Percentiles rank a stretch among this genome's conserved stretches.
Evolutionary conservation across 1,140 invertebrate species (phyloP).

Genomic region (Trialeurodes vaporariorum): DNA sequence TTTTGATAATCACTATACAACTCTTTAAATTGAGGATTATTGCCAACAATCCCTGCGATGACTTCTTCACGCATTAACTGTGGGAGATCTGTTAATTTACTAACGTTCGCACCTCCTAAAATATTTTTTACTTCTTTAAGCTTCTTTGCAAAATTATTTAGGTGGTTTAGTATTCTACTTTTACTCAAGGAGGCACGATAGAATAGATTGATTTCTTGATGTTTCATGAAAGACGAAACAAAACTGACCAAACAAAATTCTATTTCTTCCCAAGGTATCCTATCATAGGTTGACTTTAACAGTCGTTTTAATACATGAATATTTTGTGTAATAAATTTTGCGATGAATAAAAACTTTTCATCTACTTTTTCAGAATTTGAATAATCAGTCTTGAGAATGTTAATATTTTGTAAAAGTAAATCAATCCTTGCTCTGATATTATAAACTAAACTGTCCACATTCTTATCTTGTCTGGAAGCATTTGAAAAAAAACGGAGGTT

Average conservation of each 20-base stretch:
- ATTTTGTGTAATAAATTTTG: conserved; percentile 7
- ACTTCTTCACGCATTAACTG: conserved; percentile 7
- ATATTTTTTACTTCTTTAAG: conserved; percentile 9
- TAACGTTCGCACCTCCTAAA: neutral
- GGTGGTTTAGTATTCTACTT: conserved; percentile 12
- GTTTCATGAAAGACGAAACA: conserved; percentile 16
- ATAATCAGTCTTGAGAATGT: conserved; percentile 4
- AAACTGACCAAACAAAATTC: conserved; percentile 22
- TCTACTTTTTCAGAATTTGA: conserved; percentile 4
- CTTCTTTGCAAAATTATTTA: conserved; percentile 15
- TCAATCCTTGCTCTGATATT: conserved; percentile 4
- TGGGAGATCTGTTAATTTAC: neutral
- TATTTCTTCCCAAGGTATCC: conserved; percentile 22
- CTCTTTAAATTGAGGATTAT: conserved; percentile 17
- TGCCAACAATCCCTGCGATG: conserved; percentile 16
- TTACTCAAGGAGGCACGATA: conserved; percentile 14
- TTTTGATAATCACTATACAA: conserved; percentile 20
- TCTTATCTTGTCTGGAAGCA: neutral
- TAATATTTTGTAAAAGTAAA: conserved; percentile 12
- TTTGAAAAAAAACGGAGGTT: conserved; percentile 8
- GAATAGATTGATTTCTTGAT: conserved; percentile 18
- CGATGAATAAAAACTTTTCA: conserved; percentile 11
- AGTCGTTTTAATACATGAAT: conserved; percentile 19
- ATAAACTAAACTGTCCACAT: neutral
- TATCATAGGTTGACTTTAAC: conserved; percentile 19